Evolutionary conservation across 2,888 invertebrate species (phyloP).

Genomic region (Apoderus coryli): DNA sequence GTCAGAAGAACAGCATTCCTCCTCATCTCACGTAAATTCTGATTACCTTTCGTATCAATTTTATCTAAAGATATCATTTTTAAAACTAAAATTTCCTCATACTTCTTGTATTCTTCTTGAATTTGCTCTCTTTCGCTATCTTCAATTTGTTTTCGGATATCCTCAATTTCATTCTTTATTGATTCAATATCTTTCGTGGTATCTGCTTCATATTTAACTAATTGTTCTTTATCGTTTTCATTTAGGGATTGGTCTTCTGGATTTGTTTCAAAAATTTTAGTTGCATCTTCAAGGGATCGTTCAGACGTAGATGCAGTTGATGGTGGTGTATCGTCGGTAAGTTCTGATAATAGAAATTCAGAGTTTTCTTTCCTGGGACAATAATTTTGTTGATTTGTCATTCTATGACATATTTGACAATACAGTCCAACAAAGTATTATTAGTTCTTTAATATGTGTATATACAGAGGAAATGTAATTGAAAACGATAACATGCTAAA

Average conservation of each 20-base stretch:
- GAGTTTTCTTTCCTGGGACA: background rate
- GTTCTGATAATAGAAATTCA: slow-evolving; percentile 10
- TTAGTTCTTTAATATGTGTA: no score
- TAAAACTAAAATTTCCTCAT: slow-evolving; percentile 18
- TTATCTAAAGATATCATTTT: slow-evolving; percentile 18
- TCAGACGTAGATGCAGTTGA: no score
- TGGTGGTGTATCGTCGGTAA: slow-evolving; percentile 11
- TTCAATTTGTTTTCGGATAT: slow-evolving; percentile 12
- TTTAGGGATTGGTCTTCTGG: background rate
- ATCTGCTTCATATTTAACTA: slow-evolving; percentile 9
- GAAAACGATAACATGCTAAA: no score
- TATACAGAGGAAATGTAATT: no score
- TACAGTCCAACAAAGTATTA: no score
- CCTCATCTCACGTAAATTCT: slow-evolving; percentile 15
- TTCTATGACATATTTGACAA: no score
- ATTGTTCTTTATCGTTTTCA: background rate
- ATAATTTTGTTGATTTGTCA: slow-evolving; percentile 7
- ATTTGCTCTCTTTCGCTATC: slow-evolving; percentile 9
- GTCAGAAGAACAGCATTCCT: slow-evolving; percentile 16
- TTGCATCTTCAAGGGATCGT: no score
- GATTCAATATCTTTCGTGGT: slow-evolving; percentile 11
- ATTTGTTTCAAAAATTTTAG: no score
- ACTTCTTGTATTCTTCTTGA: slow-evolving; percentile 12
- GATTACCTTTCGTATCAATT: slow-evolving; percentile 16
- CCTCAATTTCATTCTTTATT: slow-evolving; percentile 13